Percentiles rank a stretch among this genome's conserved stretches.
Evolutionary conservation across 2,113 vertebrate species (phyloP).

Genomic region (Coracopsis vasa): DNA sequence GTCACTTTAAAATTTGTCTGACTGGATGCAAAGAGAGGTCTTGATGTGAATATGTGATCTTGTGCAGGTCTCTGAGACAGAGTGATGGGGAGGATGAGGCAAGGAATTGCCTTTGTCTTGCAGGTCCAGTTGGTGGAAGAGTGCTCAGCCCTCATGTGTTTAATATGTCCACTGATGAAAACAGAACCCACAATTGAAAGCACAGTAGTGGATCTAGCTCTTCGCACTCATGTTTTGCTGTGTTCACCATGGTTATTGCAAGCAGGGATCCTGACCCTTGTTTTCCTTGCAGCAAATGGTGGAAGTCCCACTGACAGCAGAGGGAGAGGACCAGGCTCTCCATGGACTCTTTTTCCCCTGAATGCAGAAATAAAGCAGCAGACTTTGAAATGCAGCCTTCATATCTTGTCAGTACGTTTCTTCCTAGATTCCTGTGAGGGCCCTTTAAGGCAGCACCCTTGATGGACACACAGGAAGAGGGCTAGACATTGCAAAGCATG

Average conservation of each 20-base stretch:
- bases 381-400: not conserved
- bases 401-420: not conserved
- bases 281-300: not conserved
- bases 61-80: not conserved
- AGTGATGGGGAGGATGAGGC: rapidly evolving
- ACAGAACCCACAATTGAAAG: not conserved
- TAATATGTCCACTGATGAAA: not conserved
- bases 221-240: rapidly evolving
- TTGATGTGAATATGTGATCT: not conserved
- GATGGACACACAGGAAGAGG: not conserved
- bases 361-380: not conserved
- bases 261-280: not conserved
- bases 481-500: not conserved
- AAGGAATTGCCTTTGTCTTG: not conserved
- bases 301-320: not conserved
- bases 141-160: rapidly evolving
- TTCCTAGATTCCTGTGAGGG: not conserved
- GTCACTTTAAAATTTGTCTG: not conserved
- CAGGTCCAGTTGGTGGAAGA: not conserved
- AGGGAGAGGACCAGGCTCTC: not conserved
- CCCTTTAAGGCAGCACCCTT: not conserved
- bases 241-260: not conserved
- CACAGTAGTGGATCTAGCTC: not conserved
- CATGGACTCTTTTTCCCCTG: not conserved
- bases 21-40: not conserved